phyloP scores from a whole-genome alignment of 35 echinoderm and acorn worm species.

The Apostichopus californicus region DNA sequence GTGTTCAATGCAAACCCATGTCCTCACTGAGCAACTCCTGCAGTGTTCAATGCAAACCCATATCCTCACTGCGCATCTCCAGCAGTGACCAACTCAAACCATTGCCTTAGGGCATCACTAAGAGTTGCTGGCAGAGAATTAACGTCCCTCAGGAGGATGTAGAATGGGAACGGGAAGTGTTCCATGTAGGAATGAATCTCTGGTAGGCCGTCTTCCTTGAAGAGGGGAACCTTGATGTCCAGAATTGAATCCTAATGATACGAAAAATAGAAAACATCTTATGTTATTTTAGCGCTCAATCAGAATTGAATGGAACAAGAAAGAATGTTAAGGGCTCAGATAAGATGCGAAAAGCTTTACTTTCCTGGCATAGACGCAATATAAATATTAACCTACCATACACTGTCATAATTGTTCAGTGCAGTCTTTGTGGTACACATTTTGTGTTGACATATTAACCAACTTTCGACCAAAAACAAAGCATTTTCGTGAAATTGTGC shows the following conservation, averaged over 20 bases:
- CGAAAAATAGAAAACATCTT: not conserved
- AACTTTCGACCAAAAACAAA: too few species aligned
- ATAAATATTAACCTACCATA: too few species aligned
- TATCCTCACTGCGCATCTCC: not conserved
- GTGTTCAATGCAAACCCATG: not conserved
- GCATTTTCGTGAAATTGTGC: too few species aligned
- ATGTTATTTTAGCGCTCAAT: not conserved
- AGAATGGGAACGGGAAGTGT: conserved; percentile 99
- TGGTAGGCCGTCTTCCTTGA: conserved; percentile 75
- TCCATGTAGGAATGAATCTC: conserved; percentile 97
- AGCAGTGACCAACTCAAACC: conserved; percentile 99
- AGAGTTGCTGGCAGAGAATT: conserved; percentile 85
- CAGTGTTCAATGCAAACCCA: too few species aligned
- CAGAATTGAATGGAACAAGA: too few species aligned
- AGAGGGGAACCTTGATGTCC: conserved; percentile 91
- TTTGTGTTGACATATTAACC: too few species aligned
- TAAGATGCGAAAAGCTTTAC: too few species aligned
- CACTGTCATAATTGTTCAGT: too few species aligned
- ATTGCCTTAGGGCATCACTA: conserved; percentile 95
- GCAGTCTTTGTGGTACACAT: too few species aligned
- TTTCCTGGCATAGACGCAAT: too few species aligned
- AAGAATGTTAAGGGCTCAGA: too few species aligned
- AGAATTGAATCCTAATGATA: conserved; percentile 86
- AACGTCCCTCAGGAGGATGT: conserved; percentile 92
- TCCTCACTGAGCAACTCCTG: too few species aligned